phyloP scores from a whole-genome alignment of 1,140 invertebrate genomes.

The Drosophila pruinosa region DNA sequence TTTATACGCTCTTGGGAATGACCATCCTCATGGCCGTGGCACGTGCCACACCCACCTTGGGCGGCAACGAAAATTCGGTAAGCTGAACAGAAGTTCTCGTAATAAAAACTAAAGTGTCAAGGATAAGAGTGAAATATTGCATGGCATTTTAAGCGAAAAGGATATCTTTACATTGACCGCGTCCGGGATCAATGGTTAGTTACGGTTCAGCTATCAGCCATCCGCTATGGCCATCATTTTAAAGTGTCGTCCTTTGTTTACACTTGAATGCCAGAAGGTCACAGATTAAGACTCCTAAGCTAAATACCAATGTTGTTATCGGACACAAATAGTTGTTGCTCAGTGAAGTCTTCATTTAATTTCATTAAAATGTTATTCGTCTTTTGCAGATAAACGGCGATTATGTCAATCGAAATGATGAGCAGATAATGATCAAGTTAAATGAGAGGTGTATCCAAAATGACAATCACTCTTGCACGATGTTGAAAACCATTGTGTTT shows the following conservation, averaged over 20 bases:
- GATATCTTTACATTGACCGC: constrained; percentile 15
- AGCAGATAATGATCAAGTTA: constrained; percentile 88
- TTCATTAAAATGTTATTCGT: background rate
- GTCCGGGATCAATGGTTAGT: background rate
- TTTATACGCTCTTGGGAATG: constrained; percentile 56
- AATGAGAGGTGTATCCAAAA: constrained; percentile 89
- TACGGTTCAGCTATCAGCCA: no score
- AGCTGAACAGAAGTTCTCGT: constrained; percentile 27
- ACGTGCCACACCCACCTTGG: constrained; percentile 59
- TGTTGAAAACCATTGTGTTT: constrained; percentile 90
- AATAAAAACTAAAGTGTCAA: constrained; percentile 27
- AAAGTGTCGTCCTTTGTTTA: constrained; percentile 18
- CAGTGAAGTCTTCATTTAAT: background rate
- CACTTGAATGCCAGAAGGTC: constrained; percentile 4
- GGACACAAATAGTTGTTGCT: constrained; percentile 8
- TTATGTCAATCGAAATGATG: constrained; percentile 84
- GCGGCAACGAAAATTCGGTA: constrained; percentile 71
- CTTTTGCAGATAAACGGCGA: constrained; percentile 60
- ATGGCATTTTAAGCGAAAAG: constrained; percentile 2
- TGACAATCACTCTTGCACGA: constrained; percentile 90
- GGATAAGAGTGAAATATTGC: constrained; percentile 47
- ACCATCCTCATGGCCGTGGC: constrained; percentile 53
- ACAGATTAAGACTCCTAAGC: background rate
- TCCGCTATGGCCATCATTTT: background rate
- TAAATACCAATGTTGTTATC: constrained; percentile 10